Conservation (phyloP, 2,113 vertebrate species). For the Cairina moschata region DNA sequence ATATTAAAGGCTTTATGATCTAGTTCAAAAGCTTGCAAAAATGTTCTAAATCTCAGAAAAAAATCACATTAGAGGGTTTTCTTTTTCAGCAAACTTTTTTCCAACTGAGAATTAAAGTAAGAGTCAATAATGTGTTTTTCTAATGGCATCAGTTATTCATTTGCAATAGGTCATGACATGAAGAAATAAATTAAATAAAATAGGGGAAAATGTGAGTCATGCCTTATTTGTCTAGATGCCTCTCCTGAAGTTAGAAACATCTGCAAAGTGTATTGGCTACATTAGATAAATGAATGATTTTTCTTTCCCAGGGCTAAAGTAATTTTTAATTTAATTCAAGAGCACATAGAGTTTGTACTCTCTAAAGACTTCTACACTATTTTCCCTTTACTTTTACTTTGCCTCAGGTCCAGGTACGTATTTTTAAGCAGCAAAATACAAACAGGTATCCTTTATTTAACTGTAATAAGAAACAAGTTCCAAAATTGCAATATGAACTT, state of each 20-base stretch:
- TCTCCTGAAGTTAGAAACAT: constrained; percentile 34
- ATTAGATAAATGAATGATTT: constrained; percentile 42
- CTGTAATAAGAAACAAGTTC: background rate
- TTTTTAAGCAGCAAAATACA: background rate
- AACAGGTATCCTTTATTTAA: background rate
- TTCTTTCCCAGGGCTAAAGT: constrained; percentile 20
- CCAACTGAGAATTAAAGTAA: background rate
- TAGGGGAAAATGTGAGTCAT: constrained; percentile 9
- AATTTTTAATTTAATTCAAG: constrained; percentile 26
- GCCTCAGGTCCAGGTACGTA: background rate
- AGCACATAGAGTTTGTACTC: background rate
- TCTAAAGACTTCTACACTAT: constrained; percentile 5
- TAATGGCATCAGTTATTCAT: constrained; percentile 17
- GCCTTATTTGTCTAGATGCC: constrained; percentile 23
- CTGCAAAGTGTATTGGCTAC: constrained; percentile 35
- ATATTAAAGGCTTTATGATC: background rate
- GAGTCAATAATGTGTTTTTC: background rate
- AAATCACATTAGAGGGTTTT: background rate
- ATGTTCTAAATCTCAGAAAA: background rate
- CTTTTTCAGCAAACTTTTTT: background rate
- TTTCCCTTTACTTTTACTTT: constrained; percentile 6
- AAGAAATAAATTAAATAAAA: constrained; percentile 39
- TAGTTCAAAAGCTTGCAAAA: background rate
- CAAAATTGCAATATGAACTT: background rate
- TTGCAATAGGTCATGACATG: background rate